Evolutionary conservation across 2,113 vertebrate species (phyloP), one percentile per base, ranked within the genome.

Genomic region (Proteles cristata): DNA sequence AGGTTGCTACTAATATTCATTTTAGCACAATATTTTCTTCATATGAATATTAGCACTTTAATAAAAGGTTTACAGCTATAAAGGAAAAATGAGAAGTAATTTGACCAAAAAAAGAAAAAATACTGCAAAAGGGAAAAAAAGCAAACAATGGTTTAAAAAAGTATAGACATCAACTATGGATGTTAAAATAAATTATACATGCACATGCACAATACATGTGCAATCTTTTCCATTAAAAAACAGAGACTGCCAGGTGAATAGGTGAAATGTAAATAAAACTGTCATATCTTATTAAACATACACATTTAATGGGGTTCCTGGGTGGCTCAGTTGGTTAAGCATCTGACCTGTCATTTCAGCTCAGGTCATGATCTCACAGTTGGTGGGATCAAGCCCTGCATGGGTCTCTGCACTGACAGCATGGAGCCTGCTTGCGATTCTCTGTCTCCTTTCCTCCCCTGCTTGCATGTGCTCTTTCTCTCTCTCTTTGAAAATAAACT

Each of bases 21-120:
- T 93, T 74, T 88, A 79, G 66, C 45, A 55, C 15, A 5, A 16
- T 93, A 69, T 68, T 68, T 93, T 95, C 50, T 89, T 88, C 85
- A 85, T 71, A 58, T 85, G 63, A 93, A 77, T 71, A n/a, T 76
- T 85, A 80, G 11, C 71, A 82, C 11, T 69, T 93, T 74, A 91
- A 84, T 63, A 84, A 82, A 81, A 61, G 9, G 9, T 89, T 66
- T 23, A 35, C 3, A 80, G 28, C 16, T 88, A 12, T 26, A 91
- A 95, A 74, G 21, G 16, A 16, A 92, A 96, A 93, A 48, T 26
- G 7, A 28, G 4, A 39, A 76, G 14, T 23, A 71, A 58, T 4
- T 79, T 91, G 53, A 84, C 66, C 7, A 0, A 35, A 65, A 86
- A 10, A 23, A 35, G n/a, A 77, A 35, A 10, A 84, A 97, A 85